phyloP scores from a whole-genome alignment of 2,113 vertebrate species.

The Menidia beryllina region DNA sequence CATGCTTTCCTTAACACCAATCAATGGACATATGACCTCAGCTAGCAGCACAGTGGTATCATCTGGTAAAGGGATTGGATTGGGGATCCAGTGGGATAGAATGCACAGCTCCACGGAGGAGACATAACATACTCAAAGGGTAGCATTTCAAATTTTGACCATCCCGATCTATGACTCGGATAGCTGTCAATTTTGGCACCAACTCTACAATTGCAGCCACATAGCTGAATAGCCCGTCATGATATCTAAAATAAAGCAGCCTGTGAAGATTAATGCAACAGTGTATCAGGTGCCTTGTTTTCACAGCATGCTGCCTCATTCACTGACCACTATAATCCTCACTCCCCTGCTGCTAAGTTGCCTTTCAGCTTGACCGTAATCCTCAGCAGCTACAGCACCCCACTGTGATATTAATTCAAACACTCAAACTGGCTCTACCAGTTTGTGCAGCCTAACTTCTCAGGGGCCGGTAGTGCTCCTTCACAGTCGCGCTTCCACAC shows the following conservation, averaged over 20 bases:
- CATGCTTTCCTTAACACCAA: not conserved
- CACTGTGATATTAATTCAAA: conserved; percentile 75
- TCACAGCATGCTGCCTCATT: conserved; percentile 61
- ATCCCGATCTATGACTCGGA: conserved; percentile 11
- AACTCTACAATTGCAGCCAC: conserved; percentile 11
- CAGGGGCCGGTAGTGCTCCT: conserved; percentile 29
- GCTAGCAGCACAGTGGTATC: not conserved
- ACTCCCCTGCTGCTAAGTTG: conserved; percentile 64
- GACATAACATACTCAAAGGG: not conserved
- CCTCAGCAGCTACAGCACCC: conserved; percentile 60
- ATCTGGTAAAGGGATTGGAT: conserved; percentile 27
- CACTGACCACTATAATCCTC: conserved; percentile 69
- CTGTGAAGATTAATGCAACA: conserved; percentile 49
- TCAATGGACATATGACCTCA: conserved; percentile 1
- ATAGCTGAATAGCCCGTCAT: conserved; percentile 4
- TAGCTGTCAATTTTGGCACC: conserved; percentile 16
- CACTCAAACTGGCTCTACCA: conserved; percentile 43
- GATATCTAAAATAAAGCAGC: conserved; percentile 22
- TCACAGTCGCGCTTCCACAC: not conserved
- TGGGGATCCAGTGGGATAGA: not conserved
- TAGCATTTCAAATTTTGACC: not conserved
- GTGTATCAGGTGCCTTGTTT: conserved; percentile 67
- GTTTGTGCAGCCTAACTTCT: conserved; percentile 37
- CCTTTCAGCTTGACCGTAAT: conserved; percentile 72
- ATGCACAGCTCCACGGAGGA: conserved; percentile 13